phyloP scores from a whole-genome alignment of 2,797 vertebrate species.

The Tamandua tetradactyla region DNA sequence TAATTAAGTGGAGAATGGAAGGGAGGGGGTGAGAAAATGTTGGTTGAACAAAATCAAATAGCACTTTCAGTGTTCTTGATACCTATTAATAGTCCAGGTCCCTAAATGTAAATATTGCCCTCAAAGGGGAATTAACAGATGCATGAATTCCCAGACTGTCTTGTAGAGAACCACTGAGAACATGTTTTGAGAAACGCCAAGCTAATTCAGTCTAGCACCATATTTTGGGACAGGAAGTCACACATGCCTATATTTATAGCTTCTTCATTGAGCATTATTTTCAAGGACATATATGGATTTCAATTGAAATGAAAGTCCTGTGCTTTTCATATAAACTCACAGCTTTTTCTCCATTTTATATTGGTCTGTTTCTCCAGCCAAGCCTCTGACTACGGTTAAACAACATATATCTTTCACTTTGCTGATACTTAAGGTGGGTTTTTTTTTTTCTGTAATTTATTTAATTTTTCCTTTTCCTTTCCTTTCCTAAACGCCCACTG shows the following conservation, averaged over 20 bases:
- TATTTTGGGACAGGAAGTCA: not conserved
- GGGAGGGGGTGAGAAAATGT: not conserved
- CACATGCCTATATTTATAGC: not conserved
- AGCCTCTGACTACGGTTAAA: not conserved
- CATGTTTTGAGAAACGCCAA: not conserved
- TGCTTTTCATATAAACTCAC: not conserved
- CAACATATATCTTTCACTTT: not conserved
- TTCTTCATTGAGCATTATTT: not conserved
- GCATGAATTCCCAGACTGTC: not conserved
- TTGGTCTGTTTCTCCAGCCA: not conserved
- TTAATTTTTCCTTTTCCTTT: not conserved
- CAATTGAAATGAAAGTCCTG: not conserved
- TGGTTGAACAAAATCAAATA: not conserved
- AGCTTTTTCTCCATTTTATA: not conserved
- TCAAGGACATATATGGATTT: not conserved
- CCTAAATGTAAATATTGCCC: not conserved
- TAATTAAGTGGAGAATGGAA: not conserved
- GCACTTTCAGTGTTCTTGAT: not conserved
- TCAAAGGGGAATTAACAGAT: not conserved
- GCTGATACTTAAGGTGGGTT: not conserved
- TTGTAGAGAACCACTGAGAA: not conserved
- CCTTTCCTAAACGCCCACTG: not conserved
- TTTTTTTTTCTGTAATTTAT: not conserved
- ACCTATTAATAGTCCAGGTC: not conserved
- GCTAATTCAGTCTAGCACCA: not conserved